Evolutionary conservation across 2,888 invertebrate genomes (phyloP).

Genomic region (Heliconius charithonia): DNA sequence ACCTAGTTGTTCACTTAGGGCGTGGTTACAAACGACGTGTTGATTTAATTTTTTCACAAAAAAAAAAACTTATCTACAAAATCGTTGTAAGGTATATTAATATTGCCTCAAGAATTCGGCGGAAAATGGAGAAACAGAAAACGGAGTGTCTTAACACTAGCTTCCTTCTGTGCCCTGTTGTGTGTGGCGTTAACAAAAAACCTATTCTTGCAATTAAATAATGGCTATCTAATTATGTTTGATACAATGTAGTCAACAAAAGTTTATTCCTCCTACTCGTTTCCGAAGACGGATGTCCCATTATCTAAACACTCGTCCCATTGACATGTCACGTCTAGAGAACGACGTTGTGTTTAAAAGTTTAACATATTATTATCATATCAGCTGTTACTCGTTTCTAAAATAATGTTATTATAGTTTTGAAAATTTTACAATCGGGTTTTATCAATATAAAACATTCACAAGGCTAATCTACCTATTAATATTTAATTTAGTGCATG

Average conservation of each 20-base stretch:
- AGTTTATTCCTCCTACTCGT: constrained; percentile 45
- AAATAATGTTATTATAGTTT: not conserved
- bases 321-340: constrained; percentile 72
- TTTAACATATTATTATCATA: constrained; percentile 56
- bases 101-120: too few species aligned
- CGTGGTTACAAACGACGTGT: constrained; percentile 5
- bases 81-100: not conserved
- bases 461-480: not conserved
- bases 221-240: not conserved
- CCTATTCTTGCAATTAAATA: not conserved
- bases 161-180: too few species aligned
- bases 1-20: constrained; percentile 1
- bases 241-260: constrained; percentile 37
- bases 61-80: not conserved
- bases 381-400: constrained; percentile 50
- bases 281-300: constrained; percentile 61
- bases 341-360: constrained; percentile 62
- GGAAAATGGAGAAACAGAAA: too few species aligned
- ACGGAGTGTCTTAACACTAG: too few species aligned
- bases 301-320: constrained; percentile 64
- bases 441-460: not conserved
- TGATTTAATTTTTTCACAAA: not conserved
- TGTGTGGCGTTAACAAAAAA: too few species aligned
- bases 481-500: not conserved
- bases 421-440: not conserved